phyloP scores from a whole-genome alignment of 1,140 invertebrate species.

The Monochamus saltuarius region DNA sequence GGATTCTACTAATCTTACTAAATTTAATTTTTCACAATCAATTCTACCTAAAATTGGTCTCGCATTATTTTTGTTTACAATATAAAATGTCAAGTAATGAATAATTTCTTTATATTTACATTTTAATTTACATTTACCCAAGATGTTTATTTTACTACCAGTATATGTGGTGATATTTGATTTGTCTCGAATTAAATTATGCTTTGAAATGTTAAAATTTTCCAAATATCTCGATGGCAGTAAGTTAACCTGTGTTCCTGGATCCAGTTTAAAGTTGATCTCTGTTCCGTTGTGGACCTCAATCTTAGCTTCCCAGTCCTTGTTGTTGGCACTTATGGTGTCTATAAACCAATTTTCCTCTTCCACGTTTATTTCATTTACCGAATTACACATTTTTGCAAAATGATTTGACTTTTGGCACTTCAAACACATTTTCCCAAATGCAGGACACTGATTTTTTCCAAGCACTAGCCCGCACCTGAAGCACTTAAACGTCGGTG shows the following conservation, averaged over 20 bases:
- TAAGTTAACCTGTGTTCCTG: too few relatives aligned
- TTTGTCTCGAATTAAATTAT: neutral
- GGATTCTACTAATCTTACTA: slow-evolving; percentile 12
- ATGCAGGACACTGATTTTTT: slow-evolving; percentile 26
- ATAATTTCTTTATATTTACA: too few relatives aligned
- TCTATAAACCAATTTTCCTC: slow-evolving; percentile 12
- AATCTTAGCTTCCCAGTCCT: slow-evolving; percentile 1
- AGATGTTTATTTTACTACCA: slow-evolving; percentile 20
- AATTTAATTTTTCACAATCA: slow-evolving; percentile 15
- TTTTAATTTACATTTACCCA: slow-evolving; percentile 5
- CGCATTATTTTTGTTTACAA: slow-evolving; percentile 6
- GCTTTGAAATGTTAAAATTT: too few relatives aligned
- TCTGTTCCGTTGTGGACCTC: slow-evolving; percentile 14
- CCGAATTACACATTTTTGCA: slow-evolving; percentile 23
- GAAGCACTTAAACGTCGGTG: too few relatives aligned
- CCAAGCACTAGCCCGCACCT: too few relatives aligned
- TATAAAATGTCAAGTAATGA: slow-evolving; percentile 3
- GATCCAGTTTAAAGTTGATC: slow-evolving; percentile 7
- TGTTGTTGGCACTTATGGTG: neutral
- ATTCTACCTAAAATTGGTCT: slow-evolving; percentile 13
- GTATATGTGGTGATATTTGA: slow-evolving; percentile 14
- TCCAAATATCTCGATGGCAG: too few relatives aligned
- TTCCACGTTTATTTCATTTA: slow-evolving; percentile 10
- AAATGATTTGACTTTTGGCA: slow-evolving; percentile 34
- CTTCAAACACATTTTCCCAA: slow-evolving; percentile 25